Evolutionary conservation across 2,888 invertebrate species (phyloP), one percentile per base, ranked within the genome.

Genomic region (Acronicta aceris): DNA sequence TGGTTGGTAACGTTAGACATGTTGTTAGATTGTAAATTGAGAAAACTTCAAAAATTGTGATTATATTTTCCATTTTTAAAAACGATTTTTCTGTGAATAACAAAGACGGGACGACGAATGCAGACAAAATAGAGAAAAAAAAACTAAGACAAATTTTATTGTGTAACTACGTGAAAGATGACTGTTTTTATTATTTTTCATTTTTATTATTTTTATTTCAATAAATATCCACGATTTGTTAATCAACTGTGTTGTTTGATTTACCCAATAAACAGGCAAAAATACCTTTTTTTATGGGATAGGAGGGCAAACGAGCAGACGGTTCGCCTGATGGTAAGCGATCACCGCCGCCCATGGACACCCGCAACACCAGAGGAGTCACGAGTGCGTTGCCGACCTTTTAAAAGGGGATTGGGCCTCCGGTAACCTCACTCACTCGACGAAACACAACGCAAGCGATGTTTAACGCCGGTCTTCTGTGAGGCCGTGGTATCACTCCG

Each of bases 191-290:
- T 94, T 94, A 93, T 93, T 94, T 93, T 94, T 93, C 90, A 91
- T 94, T 94, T 93, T 94, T 94, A 93, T 92, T 94, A 94, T 94
- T 94, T 93, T 94, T 94, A 94, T 94, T 94, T 93, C 94, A 94
- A 93, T 94, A 94, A 94, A 94, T 94, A 94, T 94, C 94, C 94
- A 94, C 86, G 91, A 94, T 94, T 94, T 94, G 94, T 94, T 94
- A 94, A 94, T 90, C 84, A 90, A 72, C 56, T 64, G 41, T 78
- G 49, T 85, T 84, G 88, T 93, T 94, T 92, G 60, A 86, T 88
- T 93, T 87, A 12, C 47, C 54, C 54, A 5, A 25, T 21, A 21
- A 21, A 21, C 21, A 21, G 21, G 21, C n/a, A 21, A 4, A 21
- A 21, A 21, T 4, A 21, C 21, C n/a, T n/a, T n/a, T n/a, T n/a